Percentiles rank a stretch among this genome's conserved stretches.
phyloP scores from a whole-genome alignment of 2,113 vertebrate genomes.

The Suricata suricatta region DNA sequence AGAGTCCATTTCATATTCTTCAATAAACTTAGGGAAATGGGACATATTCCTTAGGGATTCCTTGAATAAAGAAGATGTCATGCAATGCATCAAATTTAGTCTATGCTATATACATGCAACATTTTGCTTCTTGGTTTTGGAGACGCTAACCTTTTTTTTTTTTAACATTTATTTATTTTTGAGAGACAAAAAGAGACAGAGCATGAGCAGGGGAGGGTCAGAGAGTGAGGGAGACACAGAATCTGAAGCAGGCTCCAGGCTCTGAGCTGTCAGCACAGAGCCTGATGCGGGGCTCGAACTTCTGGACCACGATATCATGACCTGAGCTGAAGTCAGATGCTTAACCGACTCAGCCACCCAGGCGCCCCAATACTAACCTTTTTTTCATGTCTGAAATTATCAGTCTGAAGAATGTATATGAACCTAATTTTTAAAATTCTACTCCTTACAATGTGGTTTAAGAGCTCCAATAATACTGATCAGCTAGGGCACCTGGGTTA shows the following conservation, averaged over 20 bases:
- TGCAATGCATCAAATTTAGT: constrained; percentile 3
- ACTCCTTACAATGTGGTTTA: constrained; percentile 38
- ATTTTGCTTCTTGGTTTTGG: constrained; percentile 12
- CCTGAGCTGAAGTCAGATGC: too few species aligned
- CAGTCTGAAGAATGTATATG: not conserved
- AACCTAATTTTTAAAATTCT: not conserved
- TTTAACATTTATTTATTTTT: too few species aligned
- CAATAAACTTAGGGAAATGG: not conserved
- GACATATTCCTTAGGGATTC: not conserved
- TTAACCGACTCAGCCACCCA: too few species aligned
- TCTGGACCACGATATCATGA: too few species aligned
- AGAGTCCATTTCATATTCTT: not conserved
- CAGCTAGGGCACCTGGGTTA: not conserved
- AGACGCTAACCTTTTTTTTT: not conserved
- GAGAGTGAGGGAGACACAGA: too few species aligned
- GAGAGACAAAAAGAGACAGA: too few species aligned
- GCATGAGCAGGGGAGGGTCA: too few species aligned
- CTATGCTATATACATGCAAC: not conserved
- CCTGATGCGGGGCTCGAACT: too few species aligned
- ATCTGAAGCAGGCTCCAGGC: too few species aligned
- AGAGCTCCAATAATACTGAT: not conserved
- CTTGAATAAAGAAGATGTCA: constrained; percentile 20
- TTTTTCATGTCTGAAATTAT: constrained; percentile 33
- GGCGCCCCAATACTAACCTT: not conserved
- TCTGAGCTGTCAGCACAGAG: too few species aligned